Evolutionary conservation across 2,888 invertebrate species (phyloP), one percentile per base, ranked within the genome.

Genomic region (Escarpia spicata): DNA sequence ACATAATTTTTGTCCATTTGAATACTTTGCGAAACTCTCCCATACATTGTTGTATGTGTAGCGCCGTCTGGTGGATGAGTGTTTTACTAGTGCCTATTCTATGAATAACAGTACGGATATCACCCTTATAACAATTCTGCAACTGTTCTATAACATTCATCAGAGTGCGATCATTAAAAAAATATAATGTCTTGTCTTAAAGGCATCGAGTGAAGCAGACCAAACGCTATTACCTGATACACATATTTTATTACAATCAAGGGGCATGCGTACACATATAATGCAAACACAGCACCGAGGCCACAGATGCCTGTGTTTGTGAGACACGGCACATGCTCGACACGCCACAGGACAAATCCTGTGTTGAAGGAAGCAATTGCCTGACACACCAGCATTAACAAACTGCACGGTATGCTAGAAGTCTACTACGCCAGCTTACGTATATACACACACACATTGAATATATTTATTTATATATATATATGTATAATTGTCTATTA

Each of bases 401-500:
- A 9, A 52, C 52, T 52, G 52, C 52, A 52, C 52, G 52, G 52
- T 52, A 52, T 26, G 26, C 75, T 75, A n/a, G 4, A 26, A 26
- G 75, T 75, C 75, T 26, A 75, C 75, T 75, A 75, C 75, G 26
- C 75, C 75, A 19, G 75, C 75, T 15, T 75, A 75, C 75, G n/a
- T 75, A 75, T 75, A 75, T 75, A 75, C 75, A 75, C 75, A 75
- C 75, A 75, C 75, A 75, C 75, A 75, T n/a, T 75, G 75, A 75
- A 75, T 75, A 75, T 26, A 75, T 75, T 75, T 75, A 75, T 75
- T 75, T 75, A 75, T 75, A 75, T 26, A 60, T 60, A 60, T 52
- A 52, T 52, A 75, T 75, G 75, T 75, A 75, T 75, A 75, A 75
- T 75, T 75, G 26, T 75, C 75, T 75, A 75, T 75, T 75, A 75